Evolutionary conservation across 2,888 invertebrate species (phyloP), one percentile per base, ranked within the genome.

Genomic region (Macrophya annulata): DNA sequence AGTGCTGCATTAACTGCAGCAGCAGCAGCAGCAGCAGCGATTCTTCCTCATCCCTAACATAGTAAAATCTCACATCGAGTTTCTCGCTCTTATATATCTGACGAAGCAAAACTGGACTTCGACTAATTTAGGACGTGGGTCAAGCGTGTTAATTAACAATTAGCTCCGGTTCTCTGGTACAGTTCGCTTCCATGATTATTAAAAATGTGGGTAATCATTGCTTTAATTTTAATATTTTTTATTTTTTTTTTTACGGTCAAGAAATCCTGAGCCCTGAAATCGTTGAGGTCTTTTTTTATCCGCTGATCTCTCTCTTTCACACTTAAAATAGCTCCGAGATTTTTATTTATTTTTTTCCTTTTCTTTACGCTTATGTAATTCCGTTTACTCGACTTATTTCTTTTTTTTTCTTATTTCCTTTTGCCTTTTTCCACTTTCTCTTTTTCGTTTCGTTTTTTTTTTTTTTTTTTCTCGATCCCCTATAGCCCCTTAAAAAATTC

Each of bases 61-160:
- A 25, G n/a, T 77, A 55, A 17, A 77, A 77, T 77, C 77, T 55
- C 31, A 31, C 31, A 31, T 31, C 31, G 31, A 17, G 48, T 37
- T 31, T 3, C 55, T 55, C 12, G 25, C 43, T 76, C 15, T 48
- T 21, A 37, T 17, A 21, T 51, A 45, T 55, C 48, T 77, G 51
- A 77, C 17, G 25, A 31, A 55, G 55, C 77, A n/a, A 55, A 77
- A 77, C 37, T 77, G 31, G 48, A 55, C 31, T 77, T 37, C 51
- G 77, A 77, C 55, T 31, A 77, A 77, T 77, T 55, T 8, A 77
- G 77, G 37, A 55, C 51, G 74, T 25, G 51, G 55, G 55, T 48
- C 31, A 77, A 77, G 31, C 77, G 77, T 77, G 77, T 51, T 77
- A 77, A 77, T 77, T 77, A 77, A 77, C 77, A 77, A 77, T 77